Percentiles rank a stretch among this genome's conserved stretches.
Conservation (phyloP, 2,113 vertebrate genomes). For the Eidolon helvum region DNA sequence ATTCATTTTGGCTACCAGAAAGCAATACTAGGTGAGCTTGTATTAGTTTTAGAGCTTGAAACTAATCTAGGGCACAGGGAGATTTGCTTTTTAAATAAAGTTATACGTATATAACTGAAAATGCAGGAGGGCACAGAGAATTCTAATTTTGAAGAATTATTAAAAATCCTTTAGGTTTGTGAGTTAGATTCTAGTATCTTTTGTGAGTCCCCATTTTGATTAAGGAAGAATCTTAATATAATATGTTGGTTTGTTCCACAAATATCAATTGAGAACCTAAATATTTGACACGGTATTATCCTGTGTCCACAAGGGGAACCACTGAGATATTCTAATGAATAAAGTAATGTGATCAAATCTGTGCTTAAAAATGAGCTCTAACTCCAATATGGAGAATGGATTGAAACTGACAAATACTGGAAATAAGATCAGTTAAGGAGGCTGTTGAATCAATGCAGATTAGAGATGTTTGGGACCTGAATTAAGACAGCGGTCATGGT, state of each 20-base stretch:
- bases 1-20: background rate
- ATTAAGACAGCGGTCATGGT: background rate
- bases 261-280: background rate
- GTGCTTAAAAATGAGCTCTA: background rate
- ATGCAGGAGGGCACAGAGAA: background rate
- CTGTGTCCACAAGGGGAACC: background rate
- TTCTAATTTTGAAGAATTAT: background rate
- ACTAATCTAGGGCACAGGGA: no score
- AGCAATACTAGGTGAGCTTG: background rate
- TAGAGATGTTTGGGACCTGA: background rate
- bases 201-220: background rate
- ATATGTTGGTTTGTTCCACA: background rate
- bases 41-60: no score
- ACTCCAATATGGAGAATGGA: background rate
- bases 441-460: background rate
- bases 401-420: background rate
- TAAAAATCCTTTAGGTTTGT: background rate
- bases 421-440: background rate
- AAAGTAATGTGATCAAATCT: background rate
- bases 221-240: background rate
- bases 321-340: background rate
- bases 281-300: background rate
- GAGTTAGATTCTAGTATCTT: background rate
- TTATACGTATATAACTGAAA: background rate
- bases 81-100: background rate